Evolutionary conservation across 2,113 vertebrate genomes (phyloP), one percentile per base, ranked within the genome.

Genomic region (Menura novaehollandiae): DNA sequence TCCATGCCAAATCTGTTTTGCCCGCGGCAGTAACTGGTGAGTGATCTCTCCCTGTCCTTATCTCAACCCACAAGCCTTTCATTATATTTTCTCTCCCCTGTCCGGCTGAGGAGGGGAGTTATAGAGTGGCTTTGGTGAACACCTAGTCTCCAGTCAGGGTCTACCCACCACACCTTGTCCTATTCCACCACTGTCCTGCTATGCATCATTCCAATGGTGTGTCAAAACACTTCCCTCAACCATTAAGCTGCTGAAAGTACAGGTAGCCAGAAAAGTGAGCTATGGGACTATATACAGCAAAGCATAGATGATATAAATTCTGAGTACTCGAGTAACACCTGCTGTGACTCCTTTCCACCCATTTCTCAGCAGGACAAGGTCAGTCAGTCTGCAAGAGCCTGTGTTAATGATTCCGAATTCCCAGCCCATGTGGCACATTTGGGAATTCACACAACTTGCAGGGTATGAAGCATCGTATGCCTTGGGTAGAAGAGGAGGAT

Each of bases 171-270:
- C 3, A 35, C 7, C 10, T 43, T 11, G 3, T 47, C 19, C 19
- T 53, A 55, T 27, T 43, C 13, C 39, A 72, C 4, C 1, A 8
- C 28, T 59, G 3, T 35, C 24, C 28, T 30, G 17, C 32, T 66
- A 2, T 1, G 1, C 20, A 30, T 11, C 33, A 15, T 28, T 63
- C 23, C 15, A 17, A 0, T 13, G 24, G 11, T 17, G 9, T 37
- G 4, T 7, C 30, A 51, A n/a, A 9, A 39, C 10, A 10, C 9
- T n/a, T 80, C 52, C 5, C 13, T 46, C n/a, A 88, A 32, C 15
- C 3, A 11, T 44, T 67, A 72, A 87, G 47, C 16, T 35, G 7
- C 10, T 35, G 11, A 15, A 71, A 63, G 8, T 3, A 30, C 0
- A 55, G 5, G n/a, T 12, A 67, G 8, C 23, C 75, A 75, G 52